Evolutionary conservation across 2,797 vertebrate genomes (phyloP), one percentile per base, ranked within the genome.

Genomic region (Sebastes vulpes): DNA sequence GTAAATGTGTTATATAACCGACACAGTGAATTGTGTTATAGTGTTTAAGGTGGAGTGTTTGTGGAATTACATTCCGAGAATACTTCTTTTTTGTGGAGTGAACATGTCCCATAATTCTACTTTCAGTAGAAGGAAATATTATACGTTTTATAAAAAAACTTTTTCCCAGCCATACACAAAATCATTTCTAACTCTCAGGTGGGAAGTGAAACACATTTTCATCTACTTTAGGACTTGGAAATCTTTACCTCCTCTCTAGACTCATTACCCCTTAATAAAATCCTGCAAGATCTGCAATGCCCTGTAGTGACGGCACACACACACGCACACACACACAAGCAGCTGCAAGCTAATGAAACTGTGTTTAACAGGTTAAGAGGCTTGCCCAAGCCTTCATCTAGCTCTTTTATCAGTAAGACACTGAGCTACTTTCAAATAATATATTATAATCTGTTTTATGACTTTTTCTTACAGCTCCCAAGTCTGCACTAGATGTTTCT

Each of bases 321-420:
- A 68, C 70, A 64, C 5, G 48, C 50, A 65, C 32, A 35, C 50
- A 65, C 32, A 35, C 32, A 12, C 10, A 35, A 28, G 46, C 28
- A 64, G 58, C 60, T 68, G 48, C 59, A 64, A 71, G 80, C 68
- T 84, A 85, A 93, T 85, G 70, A 76, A 78, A 86, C 68, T 77
- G 25, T 56, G 66, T 72, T 83, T 75, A 77, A 89, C 42, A 72
- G 78, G 79, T 75, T 81, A 84, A 84, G 81, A 70, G 66, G 90
- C 85, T 88, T 89, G 14, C 35, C 20, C 4, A 6, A 25, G 75
- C 65, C 26, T 25, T 67, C 16, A 54, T 35, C 28, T 5, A 32
- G 50, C 29, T 75, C 77, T 91, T 86, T 92, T 90, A 92, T 94
- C 86, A 86, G 79, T 77, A 52, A 42, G 65, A 73, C 75, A 91